Evolutionary conservation across 2,113 vertebrate genomes (phyloP).

Genomic region (Sarotherodon lohbergeri): DNA sequence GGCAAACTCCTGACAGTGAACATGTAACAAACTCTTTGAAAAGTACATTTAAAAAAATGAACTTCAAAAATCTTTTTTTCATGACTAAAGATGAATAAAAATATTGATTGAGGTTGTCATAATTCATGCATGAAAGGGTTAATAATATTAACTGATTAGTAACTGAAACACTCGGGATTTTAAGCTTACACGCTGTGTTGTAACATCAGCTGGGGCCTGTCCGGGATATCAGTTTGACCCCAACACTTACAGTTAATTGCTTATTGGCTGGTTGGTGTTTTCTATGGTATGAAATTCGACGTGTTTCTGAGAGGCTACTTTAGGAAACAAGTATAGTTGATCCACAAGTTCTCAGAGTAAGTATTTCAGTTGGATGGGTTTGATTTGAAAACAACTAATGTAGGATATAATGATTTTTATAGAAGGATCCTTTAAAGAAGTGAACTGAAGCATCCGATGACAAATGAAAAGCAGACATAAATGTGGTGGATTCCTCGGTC

Average conservation of each 20-base stretch:
- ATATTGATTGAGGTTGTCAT: no score
- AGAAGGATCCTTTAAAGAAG: not conserved
- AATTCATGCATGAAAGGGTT: not conserved
- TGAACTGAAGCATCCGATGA: not conserved
- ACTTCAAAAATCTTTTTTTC: no score
- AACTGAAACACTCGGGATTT: not conserved
- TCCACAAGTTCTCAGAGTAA: not conserved
- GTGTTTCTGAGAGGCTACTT: not conserved
- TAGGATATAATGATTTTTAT: fast-evolving
- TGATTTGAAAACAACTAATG: not conserved
- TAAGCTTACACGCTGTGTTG: not conserved
- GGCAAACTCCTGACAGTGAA: no score
- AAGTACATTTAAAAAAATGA: fast-evolving
- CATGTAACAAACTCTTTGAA: no score
- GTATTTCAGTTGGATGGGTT: not conserved
- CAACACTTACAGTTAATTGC: not conserved
- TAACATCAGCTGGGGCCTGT: not conserved
- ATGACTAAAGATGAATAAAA: no score
- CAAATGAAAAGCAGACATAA: not conserved
- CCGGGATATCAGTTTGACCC: not conserved
- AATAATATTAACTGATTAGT: not conserved
- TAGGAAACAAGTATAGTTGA: not conserved
- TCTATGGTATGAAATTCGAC: not conserved
- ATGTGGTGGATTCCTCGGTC: not conserved
- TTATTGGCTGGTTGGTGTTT: not conserved